Conservation (phyloP, 2,797 vertebrate genomes). For the Falco concolor region DNA sequence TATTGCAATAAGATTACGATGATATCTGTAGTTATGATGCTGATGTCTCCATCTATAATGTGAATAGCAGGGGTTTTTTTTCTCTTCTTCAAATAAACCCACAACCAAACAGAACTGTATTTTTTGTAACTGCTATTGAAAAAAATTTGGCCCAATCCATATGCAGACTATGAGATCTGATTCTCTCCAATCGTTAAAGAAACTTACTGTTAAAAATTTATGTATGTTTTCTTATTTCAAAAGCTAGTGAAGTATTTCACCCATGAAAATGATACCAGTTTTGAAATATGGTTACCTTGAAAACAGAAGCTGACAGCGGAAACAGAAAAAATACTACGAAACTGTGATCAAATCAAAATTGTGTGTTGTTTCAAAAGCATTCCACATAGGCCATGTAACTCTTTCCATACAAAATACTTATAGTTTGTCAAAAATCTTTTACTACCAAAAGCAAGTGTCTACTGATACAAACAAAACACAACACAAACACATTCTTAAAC, state of each 20-base stretch:
- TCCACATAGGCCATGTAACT: neutral
- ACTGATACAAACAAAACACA: neutral
- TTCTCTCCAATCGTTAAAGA: neutral
- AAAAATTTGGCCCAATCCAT: neutral
- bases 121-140: neutral
- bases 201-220: neutral
- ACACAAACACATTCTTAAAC: neutral
- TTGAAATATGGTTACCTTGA: slow-evolving; percentile 1
- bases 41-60: neutral
- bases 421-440: neutral
- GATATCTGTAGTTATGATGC: neutral
- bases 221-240: neutral
- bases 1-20: neutral
- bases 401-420: neutral
- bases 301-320: neutral
- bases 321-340: neutral
- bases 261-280: neutral
- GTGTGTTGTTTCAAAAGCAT: neutral
- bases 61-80: neutral
- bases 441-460: neutral
- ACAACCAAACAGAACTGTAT: neutral
- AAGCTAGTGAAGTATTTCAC: neutral
- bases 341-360: neutral
- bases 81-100: neutral
- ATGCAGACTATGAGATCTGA: neutral